Evolutionary conservation across 2,797 vertebrate species (phyloP).

Genomic region (Sebastes glaucus): DNA sequence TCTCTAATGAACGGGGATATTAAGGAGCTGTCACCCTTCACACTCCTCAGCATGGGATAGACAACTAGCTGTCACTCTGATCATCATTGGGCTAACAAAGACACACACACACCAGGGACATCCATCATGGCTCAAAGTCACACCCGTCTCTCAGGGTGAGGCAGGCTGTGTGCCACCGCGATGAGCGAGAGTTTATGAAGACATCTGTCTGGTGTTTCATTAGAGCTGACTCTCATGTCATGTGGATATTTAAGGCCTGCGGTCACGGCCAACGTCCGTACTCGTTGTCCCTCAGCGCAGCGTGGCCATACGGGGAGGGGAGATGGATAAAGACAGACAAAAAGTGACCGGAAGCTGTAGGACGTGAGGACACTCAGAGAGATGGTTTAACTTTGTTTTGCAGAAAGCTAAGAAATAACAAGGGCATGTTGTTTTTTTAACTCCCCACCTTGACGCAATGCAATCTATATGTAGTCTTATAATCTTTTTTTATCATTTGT

Average conservation of each 20-base stretch:
- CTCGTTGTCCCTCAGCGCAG: conserved; percentile 13
- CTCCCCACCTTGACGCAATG: not conserved
- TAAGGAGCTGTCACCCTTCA: conserved; percentile 56
- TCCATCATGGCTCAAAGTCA: conserved; percentile 68
- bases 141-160: conserved; percentile 49
- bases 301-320: not conserved
- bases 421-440: not conserved
- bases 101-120: conserved; percentile 18
- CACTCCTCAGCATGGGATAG: conserved; percentile 41
- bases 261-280: conserved; percentile 15
- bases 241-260: conserved; percentile 49
- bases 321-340: conserved; percentile 11
- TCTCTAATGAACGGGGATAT: conserved; percentile 57
- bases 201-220: conserved; percentile 76
- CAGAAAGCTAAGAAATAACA: not conserved
- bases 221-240: conserved; percentile 52
- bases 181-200: conserved; percentile 57
- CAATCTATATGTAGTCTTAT: not conserved
- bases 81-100: conserved; percentile 41
- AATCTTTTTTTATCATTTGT: not conserved
- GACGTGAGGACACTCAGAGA: conserved; percentile 28
- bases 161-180: conserved; percentile 29
- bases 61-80: conserved; percentile 62
- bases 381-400: not conserved
- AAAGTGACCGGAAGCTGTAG: conserved; percentile 10